Evolutionary conservation across 2,113 vertebrate genomes (phyloP).

Genomic region (Mesocricetus auratus): DNA sequence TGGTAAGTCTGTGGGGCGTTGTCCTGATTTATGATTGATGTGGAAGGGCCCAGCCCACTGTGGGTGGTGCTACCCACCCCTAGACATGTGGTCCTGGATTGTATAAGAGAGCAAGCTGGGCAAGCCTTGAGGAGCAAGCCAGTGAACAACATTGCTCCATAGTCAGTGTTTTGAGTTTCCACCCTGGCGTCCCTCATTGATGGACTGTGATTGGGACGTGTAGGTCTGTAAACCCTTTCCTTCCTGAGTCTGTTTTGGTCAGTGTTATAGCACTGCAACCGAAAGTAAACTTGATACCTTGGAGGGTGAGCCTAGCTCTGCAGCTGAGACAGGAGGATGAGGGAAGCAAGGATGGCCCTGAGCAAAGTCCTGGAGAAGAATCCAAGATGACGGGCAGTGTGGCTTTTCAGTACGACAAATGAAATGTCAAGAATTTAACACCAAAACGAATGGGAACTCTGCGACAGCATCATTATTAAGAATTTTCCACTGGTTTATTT

Average conservation of each 20-base stretch:
- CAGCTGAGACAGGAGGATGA: not conserved
- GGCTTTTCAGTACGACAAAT: not conserved
- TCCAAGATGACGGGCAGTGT: too few relatives aligned
- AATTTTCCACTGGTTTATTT: constrained; percentile 10
- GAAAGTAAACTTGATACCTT: not conserved
- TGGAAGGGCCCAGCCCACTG: not conserved
- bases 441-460: not conserved
- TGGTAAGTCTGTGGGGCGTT: not conserved
- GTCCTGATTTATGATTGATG: not conserved
- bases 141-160: too few relatives aligned
- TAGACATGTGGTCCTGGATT: too few relatives aligned
- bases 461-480: not conserved
- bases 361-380: not conserved
- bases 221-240: not conserved
- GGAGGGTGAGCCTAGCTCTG: not conserved
- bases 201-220: not conserved
- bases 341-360: not conserved
- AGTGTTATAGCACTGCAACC: not conserved
- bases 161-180: not conserved
- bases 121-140: not conserved
- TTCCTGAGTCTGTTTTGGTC: not conserved
- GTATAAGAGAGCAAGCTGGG: not conserved
- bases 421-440: constrained; percentile 8
- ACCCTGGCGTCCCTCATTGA: not conserved
- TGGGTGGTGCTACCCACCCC: not conserved